Evolutionary conservation across 2,113 vertebrate genomes (phyloP).

Genomic region (Arvicanthis niloticus): DNA sequence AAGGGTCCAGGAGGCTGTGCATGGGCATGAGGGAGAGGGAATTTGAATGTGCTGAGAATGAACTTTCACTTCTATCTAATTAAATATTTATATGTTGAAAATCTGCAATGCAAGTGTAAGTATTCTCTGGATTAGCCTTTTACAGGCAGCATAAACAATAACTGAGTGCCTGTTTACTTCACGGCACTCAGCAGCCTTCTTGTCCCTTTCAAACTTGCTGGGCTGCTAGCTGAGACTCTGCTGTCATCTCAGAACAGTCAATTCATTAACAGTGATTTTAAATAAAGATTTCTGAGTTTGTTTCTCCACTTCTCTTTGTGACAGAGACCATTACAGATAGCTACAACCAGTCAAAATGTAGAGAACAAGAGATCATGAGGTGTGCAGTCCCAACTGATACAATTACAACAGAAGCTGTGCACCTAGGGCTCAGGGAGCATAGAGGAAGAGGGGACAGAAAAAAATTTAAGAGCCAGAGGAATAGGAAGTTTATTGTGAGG

Average conservation of each 20-base stretch:
- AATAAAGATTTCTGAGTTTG: not conserved
- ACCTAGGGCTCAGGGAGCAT: not conserved
- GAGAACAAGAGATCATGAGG: not conserved
- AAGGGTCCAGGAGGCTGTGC: not conserved
- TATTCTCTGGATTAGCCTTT: constrained; percentile 4
- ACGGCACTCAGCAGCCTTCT: too few species aligned
- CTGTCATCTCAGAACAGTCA: not conserved
- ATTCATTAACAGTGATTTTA: not conserved
- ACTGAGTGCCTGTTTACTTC: not conserved
- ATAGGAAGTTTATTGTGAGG: not conserved
- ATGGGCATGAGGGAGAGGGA: not conserved
- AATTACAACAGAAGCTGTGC: not conserved
- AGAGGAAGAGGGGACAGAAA: not conserved
- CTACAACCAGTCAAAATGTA: not conserved
- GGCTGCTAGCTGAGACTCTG: not conserved
- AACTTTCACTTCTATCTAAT: not conserved
- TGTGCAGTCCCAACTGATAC: not conserved
- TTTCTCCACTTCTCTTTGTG: not conserved
- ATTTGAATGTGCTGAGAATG: constrained; percentile 35
- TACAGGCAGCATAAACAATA: not conserved
- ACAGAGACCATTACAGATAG: not conserved
- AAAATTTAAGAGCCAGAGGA: not conserved
- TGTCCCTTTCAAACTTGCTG: not conserved
- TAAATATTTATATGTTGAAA: constrained; percentile 22
- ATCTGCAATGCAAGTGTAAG: not conserved